Conservation (phyloP, 2,888 invertebrate species). For the Mystacides longicornis region DNA sequence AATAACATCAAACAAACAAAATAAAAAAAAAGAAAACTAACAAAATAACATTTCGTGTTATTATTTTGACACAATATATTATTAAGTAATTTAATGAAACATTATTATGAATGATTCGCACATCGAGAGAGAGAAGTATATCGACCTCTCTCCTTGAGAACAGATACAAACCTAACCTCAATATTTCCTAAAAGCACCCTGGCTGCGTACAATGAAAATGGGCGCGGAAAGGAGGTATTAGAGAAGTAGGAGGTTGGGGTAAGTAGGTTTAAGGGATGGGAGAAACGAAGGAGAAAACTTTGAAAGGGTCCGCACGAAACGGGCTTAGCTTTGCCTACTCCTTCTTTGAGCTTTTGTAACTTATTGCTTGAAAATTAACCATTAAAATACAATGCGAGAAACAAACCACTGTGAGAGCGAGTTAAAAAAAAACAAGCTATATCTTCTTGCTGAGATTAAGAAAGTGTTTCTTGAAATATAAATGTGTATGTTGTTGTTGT, state of each 20-base stretch:
- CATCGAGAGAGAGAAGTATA: slow-evolving; percentile 11
- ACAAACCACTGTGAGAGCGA: background rate
- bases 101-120: background rate
- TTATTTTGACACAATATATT: too few relatives aligned
- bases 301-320: slow-evolving; percentile 7
- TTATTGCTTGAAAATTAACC: slow-evolving; percentile 6
- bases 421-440: too few relatives aligned
- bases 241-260: slow-evolving; percentile 7
- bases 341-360: background rate
- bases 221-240: slow-evolving; percentile 11
- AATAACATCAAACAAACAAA: background rate
- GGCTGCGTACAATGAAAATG: slow-evolving; percentile 11
- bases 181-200: slow-evolving; percentile 12
- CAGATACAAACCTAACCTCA: slow-evolving; percentile 26
- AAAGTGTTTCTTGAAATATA: too few relatives aligned
- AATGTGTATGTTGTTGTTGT: too few relatives aligned
- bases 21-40: too few relatives aligned
- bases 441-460: too few relatives aligned
- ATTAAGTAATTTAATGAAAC: background rate
- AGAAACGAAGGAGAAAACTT: slow-evolving; percentile 6
- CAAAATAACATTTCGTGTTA: too few relatives aligned
- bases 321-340: background rate
- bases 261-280: slow-evolving; percentile 12
- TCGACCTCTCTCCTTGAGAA: slow-evolving; percentile 24
- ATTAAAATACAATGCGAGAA: background rate